Percentiles rank a stretch among this genome's conserved stretches.
phyloP scores from a whole-genome alignment of 2,888 invertebrate species.

The Sminthurinus aureus region DNA sequence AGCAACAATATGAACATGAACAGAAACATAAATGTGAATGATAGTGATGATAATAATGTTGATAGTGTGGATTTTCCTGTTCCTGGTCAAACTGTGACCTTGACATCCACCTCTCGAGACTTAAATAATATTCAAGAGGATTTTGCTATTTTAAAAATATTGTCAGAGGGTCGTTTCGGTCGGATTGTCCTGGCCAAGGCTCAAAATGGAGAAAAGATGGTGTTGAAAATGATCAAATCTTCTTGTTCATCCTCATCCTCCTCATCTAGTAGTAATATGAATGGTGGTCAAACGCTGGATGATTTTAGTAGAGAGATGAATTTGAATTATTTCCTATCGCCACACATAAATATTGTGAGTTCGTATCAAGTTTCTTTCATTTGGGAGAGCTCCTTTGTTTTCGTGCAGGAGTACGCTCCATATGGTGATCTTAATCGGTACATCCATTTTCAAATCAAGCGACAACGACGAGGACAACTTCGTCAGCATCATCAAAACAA shows the following conservation, averaged over 20 bases:
- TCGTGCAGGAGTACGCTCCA: conserved; percentile 78
- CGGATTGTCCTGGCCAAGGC: conserved; percentile 71
- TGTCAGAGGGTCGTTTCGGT: conserved; percentile 76
- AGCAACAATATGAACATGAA: too few relatives aligned
- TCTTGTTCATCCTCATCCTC: conserved; percentile 66
- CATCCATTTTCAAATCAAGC: conserved; percentile 63
- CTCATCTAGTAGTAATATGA: conserved; percentile 63
- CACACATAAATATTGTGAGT: conserved; percentile 77
- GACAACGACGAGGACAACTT: conserved; percentile 50
- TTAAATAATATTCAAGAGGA: conserved; percentile 63
- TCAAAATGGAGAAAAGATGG: conserved; percentile 69
- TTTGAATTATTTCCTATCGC: conserved; percentile 78
- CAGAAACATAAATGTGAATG: too few relatives aligned
- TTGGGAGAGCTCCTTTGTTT: conserved; percentile 69
- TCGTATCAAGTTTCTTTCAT: conserved; percentile 77
- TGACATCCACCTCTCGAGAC: conserved; percentile 2
- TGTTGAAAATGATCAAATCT: conserved; percentile 73
- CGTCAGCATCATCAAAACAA: too few relatives aligned
- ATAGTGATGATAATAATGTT: too few relatives aligned
- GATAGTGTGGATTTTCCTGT: too few relatives aligned
- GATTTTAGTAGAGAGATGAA: conserved; percentile 77
- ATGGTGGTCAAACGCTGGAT: not conserved
- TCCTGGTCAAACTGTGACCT: not conserved
- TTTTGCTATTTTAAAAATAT: conserved; percentile 71
- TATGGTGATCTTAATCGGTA: conserved; percentile 73